Conservation (phyloP, 2,888 invertebrate species). For the Lepidonotus clava region DNA sequence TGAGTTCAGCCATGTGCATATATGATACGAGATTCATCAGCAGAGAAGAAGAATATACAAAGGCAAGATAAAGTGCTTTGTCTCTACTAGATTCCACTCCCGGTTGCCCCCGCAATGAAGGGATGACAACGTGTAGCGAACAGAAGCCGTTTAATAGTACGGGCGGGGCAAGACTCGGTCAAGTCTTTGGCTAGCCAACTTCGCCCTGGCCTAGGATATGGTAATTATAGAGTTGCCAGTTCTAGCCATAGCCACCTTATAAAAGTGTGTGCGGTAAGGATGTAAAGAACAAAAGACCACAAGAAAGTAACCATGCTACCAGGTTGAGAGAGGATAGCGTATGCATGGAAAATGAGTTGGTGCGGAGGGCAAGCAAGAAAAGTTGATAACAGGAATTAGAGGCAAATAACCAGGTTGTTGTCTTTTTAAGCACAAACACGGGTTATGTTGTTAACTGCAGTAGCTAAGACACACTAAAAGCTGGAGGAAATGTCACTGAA, state of each 20-base stretch:
- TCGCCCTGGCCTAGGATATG: neutral
- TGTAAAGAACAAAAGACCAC: conserved; percentile 4
- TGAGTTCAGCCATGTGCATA: conserved; percentile 34
- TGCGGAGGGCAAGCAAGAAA: conserved; percentile 22
- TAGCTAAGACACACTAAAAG: conserved; percentile 25
- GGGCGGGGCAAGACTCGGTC: neutral
- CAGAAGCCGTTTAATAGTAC: conserved; percentile 20
- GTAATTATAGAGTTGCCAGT: no score
- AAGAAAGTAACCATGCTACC: conserved; percentile 32
- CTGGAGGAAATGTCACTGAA: neutral
- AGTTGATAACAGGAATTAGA: conserved; percentile 1
- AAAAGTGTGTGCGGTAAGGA: conserved; percentile 14
- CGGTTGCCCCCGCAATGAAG: neutral
- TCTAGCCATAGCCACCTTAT: neutral
- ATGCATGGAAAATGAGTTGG: conserved; percentile 15
- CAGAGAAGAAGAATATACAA: conserved; percentile 16
- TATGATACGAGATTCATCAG: neutral
- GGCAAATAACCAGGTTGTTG: conserved; percentile 35
- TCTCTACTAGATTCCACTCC: conserved; percentile 10
- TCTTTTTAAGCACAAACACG: conserved; percentile 33
- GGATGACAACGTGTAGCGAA: neutral
- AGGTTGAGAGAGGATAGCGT: neutral
- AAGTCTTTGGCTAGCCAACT: no score
- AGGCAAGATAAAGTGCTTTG: conserved; percentile 32
- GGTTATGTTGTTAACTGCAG: conserved; percentile 9